Evolutionary conservation across 1,140 invertebrate species (phyloP).

Genomic region (Anastrepha obliqua): DNA sequence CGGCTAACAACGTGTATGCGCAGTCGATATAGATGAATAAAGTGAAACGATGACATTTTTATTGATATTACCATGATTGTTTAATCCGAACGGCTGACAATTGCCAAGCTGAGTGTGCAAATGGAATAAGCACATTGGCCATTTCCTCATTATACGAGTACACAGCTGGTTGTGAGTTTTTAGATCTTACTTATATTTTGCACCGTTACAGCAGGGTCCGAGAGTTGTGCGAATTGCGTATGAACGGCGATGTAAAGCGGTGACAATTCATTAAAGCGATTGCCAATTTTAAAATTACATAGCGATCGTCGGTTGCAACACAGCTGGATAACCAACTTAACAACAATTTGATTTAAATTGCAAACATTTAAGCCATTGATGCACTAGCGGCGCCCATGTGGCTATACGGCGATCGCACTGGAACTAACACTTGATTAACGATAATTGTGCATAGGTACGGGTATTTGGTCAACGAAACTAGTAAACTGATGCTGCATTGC

Average conservation of each 20-base stretch:
- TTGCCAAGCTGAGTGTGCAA: background rate
- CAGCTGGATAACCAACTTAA: conserved; percentile 36
- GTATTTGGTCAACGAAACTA: background rate
- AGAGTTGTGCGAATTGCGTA: background rate
- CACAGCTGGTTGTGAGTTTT: conserved; percentile 15
- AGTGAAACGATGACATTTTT: conserved; percentile 52
- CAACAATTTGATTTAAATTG: conserved; percentile 50
- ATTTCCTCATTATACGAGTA: conserved; percentile 29
- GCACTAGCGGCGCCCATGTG: background rate
- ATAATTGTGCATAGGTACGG: conserved; percentile 16
- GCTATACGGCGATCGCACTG: background rate
- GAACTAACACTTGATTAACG: background rate
- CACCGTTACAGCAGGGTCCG: background rate
- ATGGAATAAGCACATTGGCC: conserved; percentile 24
- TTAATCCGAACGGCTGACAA: conserved; percentile 41
- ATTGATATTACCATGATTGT: conserved; percentile 49
- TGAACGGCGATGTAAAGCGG: conserved; percentile 4
- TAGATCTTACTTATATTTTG: background rate
- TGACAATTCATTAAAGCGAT: conserved; percentile 46
- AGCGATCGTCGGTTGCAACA: background rate
- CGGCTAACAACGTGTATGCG: background rate
- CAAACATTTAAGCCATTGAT: conserved; percentile 24
- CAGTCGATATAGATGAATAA: background rate
- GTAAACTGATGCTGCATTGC: background rate
- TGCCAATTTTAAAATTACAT: conserved; percentile 41